phyloP scores from a whole-genome alignment of 2,113 vertebrate genomes.

The Oenanthe melanoleuca region DNA sequence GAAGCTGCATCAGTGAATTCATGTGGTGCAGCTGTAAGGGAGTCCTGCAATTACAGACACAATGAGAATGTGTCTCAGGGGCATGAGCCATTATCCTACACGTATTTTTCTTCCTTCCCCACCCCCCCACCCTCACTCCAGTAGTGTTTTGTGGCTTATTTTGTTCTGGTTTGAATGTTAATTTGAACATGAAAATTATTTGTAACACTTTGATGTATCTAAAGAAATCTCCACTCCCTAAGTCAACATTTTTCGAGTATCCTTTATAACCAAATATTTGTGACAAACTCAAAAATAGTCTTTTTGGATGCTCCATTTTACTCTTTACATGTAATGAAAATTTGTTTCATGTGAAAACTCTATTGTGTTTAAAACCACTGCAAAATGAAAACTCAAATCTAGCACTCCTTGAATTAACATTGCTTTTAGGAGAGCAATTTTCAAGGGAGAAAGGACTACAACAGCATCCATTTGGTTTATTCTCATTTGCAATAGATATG shows the following conservation, averaged over 20 bases:
- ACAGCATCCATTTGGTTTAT: background rate
- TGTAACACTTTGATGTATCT: background rate
- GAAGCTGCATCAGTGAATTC: background rate
- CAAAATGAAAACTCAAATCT: background rate
- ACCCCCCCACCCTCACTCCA: accelerated
- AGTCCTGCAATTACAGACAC: background rate
- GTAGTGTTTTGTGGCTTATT: background rate
- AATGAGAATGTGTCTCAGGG: background rate
- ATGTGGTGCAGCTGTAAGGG: background rate
- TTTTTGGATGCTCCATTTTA: background rate
- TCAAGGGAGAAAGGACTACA: background rate
- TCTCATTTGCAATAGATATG: background rate
- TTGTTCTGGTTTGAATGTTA: background rate
- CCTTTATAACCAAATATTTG: background rate
- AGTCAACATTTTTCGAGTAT: background rate
- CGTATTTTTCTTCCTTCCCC: background rate
- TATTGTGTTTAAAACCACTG: background rate
- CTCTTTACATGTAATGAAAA: background rate
- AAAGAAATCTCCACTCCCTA: background rate
- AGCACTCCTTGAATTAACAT: background rate
- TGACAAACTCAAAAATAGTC: background rate
- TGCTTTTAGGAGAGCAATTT: background rate
- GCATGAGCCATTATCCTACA: background rate
- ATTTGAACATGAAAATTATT: background rate
- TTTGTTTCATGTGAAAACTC: background rate